Evolutionary conservation across 2,113 vertebrate species (phyloP).

Genomic region (Callopanchax toddi): DNA sequence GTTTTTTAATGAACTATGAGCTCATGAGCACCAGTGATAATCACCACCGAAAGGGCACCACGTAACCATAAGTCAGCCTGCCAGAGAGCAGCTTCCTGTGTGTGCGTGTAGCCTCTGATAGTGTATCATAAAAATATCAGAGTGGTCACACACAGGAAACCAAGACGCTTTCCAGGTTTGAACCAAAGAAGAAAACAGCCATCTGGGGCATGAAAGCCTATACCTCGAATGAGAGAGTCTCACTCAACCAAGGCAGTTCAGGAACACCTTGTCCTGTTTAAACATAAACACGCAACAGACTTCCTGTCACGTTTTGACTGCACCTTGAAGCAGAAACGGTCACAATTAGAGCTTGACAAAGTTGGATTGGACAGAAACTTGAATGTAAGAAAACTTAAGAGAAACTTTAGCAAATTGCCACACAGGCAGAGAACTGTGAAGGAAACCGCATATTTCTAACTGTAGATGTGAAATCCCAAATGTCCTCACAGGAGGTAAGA

Average conservation of each 20-base stretch:
- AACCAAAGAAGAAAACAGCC: slow-evolving; percentile 39
- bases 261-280: slow-evolving; percentile 25
- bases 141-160: slow-evolving; percentile 58
- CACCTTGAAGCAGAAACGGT: slow-evolving; percentile 1
- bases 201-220: slow-evolving; percentile 22
- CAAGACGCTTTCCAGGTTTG: slow-evolving; percentile 48
- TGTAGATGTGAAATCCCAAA: slow-evolving; percentile 35
- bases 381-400: not conserved
- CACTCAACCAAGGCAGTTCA: slow-evolving; percentile 15
- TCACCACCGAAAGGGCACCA: not conserved
- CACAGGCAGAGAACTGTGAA: slow-evolving; percentile 5
- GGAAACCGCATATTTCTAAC: slow-evolving; percentile 12
- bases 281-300: slow-evolving; percentile 9
- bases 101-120: slow-evolving; percentile 13
- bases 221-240: slow-evolving; percentile 38
- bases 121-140: slow-evolving; percentile 34
- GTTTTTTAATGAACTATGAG: not conserved
- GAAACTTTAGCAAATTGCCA: slow-evolving; percentile 14
- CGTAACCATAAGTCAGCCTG: slow-evolving; percentile 20
- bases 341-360: not conserved
- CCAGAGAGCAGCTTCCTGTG: slow-evolving; percentile 52
- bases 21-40: not conserved
- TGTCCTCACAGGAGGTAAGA: slow-evolving; percentile 34
- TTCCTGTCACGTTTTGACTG: slow-evolving; percentile 6
- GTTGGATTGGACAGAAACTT: not conserved